These are phyloP conservation scores for Phaenicophaeus curvirostris DNA, from an alignment of 2,797 vertebrate genomes.

Conservation along the genomic window DNA sequence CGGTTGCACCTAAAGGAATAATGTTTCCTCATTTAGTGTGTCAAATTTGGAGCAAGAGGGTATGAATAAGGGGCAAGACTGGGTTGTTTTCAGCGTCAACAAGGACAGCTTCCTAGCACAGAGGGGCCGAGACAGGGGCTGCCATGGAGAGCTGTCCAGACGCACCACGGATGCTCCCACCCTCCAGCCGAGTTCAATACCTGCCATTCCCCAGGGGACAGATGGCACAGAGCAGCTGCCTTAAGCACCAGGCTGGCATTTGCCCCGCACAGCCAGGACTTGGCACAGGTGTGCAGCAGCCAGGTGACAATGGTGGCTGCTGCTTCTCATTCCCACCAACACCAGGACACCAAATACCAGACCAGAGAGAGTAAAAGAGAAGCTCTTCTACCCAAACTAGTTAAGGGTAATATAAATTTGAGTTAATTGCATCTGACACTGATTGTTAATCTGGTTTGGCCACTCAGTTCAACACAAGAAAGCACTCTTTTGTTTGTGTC, in stretches of 20 bases:
- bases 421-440: background rate
- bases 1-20: background rate
- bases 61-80: background rate
- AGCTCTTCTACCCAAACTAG: background rate
- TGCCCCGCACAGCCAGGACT: background rate
- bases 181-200: accelerated
- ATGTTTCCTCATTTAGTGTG: accelerated
- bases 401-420: background rate
- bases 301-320: background rate
- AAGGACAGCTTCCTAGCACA: accelerated
- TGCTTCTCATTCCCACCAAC: accelerated
- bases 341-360: accelerated
- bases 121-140: background rate
- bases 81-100: background rate
- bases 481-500: background rate
- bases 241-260: accelerated
- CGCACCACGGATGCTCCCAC: no score
- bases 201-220: accelerated
- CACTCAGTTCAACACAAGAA: background rate
- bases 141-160: background rate
- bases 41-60: background rate
- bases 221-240: background rate
- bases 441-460: background rate
- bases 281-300: accelerated
- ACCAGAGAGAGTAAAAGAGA: background rate